Percentiles rank a stretch among this genome's conserved stretches.
Evolutionary conservation across 2,113 vertebrate genomes (phyloP).

Genomic region (Thomomys bottae): DNA sequence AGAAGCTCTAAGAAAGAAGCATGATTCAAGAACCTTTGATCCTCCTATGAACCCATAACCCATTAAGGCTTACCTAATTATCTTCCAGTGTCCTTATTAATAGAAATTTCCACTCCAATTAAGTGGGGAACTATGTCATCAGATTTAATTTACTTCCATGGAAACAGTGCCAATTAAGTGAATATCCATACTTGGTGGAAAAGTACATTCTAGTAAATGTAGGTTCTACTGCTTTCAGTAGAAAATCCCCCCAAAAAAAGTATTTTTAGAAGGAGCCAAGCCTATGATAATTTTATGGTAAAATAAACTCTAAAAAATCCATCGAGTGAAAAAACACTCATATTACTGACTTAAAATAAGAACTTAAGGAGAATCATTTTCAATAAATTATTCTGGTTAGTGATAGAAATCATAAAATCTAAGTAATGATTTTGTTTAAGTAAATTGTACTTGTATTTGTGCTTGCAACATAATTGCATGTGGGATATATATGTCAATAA

Average conservation of each 20-base stretch:
- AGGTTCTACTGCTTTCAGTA: neutral
- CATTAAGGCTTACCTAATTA: constrained; percentile 81
- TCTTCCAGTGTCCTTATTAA: constrained; percentile 84
- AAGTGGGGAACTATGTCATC: constrained; percentile 83
- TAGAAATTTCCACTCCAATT: constrained; percentile 84
- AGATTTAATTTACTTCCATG: constrained; percentile 85
- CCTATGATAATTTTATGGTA: neutral
- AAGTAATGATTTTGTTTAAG: neutral
- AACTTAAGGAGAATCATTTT: neutral
- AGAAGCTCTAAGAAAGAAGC: constrained; percentile 72
- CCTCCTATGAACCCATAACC: constrained; percentile 72
- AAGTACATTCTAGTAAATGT: constrained; percentile 68
- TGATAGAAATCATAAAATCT: neutral
- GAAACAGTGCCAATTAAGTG: constrained; percentile 82
- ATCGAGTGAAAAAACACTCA: neutral
- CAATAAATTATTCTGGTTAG: neutral
- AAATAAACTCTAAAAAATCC: neutral
- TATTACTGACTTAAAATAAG: constrained; percentile 3
- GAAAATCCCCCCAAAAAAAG: no score
- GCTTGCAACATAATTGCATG: neutral
- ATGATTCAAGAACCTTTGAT: constrained; percentile 71
- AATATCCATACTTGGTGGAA: constrained; percentile 73
- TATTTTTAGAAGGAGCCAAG: neutral
- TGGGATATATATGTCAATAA: neutral
- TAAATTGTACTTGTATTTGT: neutral